phyloP scores from a whole-genome alignment of 2,888 invertebrate genomes.

The Pycnomerus fuliginosus region DNA sequence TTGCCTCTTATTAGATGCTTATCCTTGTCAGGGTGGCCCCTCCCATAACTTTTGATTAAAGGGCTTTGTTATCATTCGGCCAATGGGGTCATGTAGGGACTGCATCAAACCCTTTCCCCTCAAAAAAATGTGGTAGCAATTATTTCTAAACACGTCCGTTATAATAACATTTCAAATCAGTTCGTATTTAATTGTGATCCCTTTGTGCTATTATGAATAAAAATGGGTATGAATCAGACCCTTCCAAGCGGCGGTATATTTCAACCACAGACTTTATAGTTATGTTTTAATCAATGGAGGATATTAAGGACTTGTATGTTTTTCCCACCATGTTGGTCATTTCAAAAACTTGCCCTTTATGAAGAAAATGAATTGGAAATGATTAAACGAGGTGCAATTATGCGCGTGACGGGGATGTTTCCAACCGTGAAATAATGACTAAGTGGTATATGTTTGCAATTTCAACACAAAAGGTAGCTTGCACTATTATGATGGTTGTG shows the following conservation, averaged over 20 bases:
- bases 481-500: no score
- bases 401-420: slow-evolving; percentile 26
- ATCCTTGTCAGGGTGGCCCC: slow-evolving; percentile 26
- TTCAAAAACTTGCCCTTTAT: background rate
- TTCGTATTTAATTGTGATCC: slow-evolving; percentile 44
- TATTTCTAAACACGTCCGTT: slow-evolving; percentile 46
- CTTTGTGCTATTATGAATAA: slow-evolving; percentile 43
- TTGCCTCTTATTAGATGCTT: slow-evolving; percentile 22
- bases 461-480: no score
- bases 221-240: slow-evolving; percentile 24
- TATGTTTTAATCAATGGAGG: slow-evolving; percentile 16
- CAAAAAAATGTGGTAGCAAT: slow-evolving; percentile 31
- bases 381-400: slow-evolving; percentile 19
- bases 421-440: slow-evolving; percentile 28
- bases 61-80: slow-evolving; percentile 34
- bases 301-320: no score
- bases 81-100: slow-evolving; percentile 34
- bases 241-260: slow-evolving; percentile 9
- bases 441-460: slow-evolving; percentile 28
- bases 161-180: slow-evolving; percentile 42
- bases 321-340: no score
- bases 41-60: slow-evolving; percentile 41
- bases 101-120: slow-evolving; percentile 16
- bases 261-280: slow-evolving; percentile 17
- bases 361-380: background rate